Evolutionary conservation across 1,140 invertebrate genomes (phyloP).

Genomic region (Musca domestica): DNA sequence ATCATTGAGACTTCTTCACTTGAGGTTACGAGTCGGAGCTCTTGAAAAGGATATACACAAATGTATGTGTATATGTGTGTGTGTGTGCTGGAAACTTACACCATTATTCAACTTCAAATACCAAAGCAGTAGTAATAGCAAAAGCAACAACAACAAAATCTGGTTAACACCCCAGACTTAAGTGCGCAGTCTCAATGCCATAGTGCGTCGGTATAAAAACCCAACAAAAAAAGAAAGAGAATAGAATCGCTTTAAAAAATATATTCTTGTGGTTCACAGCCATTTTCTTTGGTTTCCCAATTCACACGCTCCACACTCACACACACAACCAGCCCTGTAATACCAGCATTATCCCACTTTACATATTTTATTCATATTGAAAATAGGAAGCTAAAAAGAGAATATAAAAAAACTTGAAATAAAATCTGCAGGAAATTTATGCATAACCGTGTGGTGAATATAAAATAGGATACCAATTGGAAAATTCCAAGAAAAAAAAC

Average conservation of each 20-base stretch:
- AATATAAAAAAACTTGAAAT: too few relatives aligned
- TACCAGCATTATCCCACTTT: constrained; percentile 1
- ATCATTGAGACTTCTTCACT: too few relatives aligned
- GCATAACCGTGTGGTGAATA: background rate
- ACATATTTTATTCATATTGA: constrained; percentile 6
- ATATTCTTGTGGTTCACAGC: background rate
- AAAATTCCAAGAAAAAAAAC: background rate
- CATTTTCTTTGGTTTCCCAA: background rate
- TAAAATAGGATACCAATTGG: background rate
- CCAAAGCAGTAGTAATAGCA: too few relatives aligned
- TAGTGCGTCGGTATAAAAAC: too few relatives aligned
- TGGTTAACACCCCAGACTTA: constrained; percentile 13
- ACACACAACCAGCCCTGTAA: background rate
- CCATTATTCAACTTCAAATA: too few relatives aligned
- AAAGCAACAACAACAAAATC: too few relatives aligned
- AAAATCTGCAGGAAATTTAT: background rate
- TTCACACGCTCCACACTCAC: background rate
- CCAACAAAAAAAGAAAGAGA: background rate
- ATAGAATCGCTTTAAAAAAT: background rate
- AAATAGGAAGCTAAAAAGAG: too few relatives aligned
- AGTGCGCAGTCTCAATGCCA: constrained; percentile 9
- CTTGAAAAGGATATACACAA: too few relatives aligned
- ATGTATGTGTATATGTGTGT: too few relatives aligned
- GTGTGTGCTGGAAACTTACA: too few relatives aligned
- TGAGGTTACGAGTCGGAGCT: too few relatives aligned